These are phyloP conservation scores for Smittia sp. DNA, from an alignment of 2,888 invertebrate species.

Conservation along the genomic window DNA sequence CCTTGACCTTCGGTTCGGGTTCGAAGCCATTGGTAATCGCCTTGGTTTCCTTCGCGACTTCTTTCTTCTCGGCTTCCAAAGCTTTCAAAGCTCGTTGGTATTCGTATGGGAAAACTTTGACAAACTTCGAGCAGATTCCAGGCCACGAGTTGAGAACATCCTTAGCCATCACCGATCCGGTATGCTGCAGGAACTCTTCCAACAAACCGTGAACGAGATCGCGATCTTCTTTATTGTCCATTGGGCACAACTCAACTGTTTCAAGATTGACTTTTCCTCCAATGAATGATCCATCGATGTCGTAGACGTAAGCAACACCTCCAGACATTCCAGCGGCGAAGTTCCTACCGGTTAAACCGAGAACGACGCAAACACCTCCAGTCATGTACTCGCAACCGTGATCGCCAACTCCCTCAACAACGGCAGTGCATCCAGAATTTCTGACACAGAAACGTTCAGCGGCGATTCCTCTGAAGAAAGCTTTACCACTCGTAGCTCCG, in stretches of 20 bases:
- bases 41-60: slow-evolving; percentile 47
- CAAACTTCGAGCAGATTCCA: slow-evolving; percentile 70
- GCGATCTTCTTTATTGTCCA: slow-evolving; percentile 76
- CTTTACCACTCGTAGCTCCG: slow-evolving; percentile 92
- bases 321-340: slow-evolving; percentile 99
- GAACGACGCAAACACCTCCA: slow-evolving; percentile 84
- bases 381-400: slow-evolving; percentile 99
- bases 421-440: slow-evolving; percentile 93
- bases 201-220: slow-evolving; percentile 72
- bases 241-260: slow-evolving; percentile 85
- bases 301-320: slow-evolving; percentile 93
- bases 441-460: slow-evolving; percentile 98
- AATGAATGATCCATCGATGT: slow-evolving; percentile 76
- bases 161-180: slow-evolving; percentile 81
- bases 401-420: slow-evolving; percentile 97
- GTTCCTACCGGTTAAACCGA: slow-evolving; percentile 94
- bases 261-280: slow-evolving; percentile 88
- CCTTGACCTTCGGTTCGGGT: slow-evolving; percentile 59
- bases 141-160: slow-evolving; percentile 79
- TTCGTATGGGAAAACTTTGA: slow-evolving; percentile 97
- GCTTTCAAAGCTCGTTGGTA: slow-evolving; percentile 86
- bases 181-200: slow-evolving; percentile 80
- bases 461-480: slow-evolving; percentile 93
- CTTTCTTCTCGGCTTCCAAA: slow-evolving; percentile 54
- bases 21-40: slow-evolving; percentile 49